Base-by-base conservation (phyloP, 2,113 vertebrate species). In the Gambusia holbrooki region DNA sequence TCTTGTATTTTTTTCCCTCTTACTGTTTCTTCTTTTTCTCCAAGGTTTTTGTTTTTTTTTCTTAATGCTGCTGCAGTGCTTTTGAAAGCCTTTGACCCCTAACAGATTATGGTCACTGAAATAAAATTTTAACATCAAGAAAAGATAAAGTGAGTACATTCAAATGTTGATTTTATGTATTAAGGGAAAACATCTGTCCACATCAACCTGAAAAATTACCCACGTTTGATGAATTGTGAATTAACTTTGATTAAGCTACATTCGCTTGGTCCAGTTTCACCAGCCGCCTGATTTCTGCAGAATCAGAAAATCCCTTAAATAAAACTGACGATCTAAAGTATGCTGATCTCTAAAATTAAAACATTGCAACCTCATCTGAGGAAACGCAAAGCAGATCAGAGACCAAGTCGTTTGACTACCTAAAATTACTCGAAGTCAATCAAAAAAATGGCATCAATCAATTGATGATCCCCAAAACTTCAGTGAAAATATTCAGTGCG, bases 21-120 rank as follows among this genome's bases (percentile, higher is more conserved):
- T 66, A 74, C 79, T 78, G 79, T 66, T 80, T 68, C 37, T 66
- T 66, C 54, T 40, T 40, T 74, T 76, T 37, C 32, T 40, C 51
- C 35, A 37, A 33, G 67, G 45, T 19, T 48, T 2, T 19, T 19
- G 19, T 48, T 48, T 42, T 42, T 30, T 30, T 14, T 14, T 14
- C 14, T 42, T 42, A 14, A 48, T 48, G 45, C 14, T 19, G 14
- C 45, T 48, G 17, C 45, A 48, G 45, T 48, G 17, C 45, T 19
- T 48, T 48, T 15, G 19, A 48, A 48, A 48, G 17, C 45, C 15
- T 17, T 19, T 48, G 45, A 19, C 42, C 14, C 14, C 14, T 19
- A 17, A 48, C 17, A 48, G 17, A 19, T 19, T 48, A 19, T 48
- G 5, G 45, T 48, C 17, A 7, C 17, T 48, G 25, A 58, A 58